Evolutionary conservation across 1,140 invertebrate species (phyloP).

Genomic region (Aphelinus certus): DNA sequence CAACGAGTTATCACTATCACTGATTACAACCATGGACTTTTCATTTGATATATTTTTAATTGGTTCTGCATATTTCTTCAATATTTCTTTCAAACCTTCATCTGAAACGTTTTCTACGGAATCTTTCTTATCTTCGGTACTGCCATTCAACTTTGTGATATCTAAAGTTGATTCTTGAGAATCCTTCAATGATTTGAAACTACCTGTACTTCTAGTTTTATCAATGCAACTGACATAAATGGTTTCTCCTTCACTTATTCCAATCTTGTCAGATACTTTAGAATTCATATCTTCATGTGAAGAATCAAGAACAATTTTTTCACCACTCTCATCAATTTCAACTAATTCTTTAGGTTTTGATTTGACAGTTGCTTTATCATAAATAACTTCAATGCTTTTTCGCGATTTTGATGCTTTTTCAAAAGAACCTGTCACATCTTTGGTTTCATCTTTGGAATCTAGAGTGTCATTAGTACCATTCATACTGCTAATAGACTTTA

Average conservation of each 20-base stretch:
- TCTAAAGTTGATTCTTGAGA: conserved; percentile 38
- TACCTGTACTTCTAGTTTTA: conserved; percentile 17
- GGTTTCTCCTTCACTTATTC: conserved; percentile 42
- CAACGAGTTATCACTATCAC: conserved; percentile 48
- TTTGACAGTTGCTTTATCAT: conserved; percentile 45
- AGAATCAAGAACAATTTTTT: conserved; percentile 51
- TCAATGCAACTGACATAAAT: conserved; percentile 1
- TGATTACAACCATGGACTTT: conserved; percentile 25
- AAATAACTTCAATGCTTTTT: conserved; percentile 56
- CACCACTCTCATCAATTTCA: conserved; percentile 55
- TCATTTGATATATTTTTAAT: background rate
- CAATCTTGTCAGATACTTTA: conserved; percentile 36
- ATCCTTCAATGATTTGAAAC: conserved; percentile 38
- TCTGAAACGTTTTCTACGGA: conserved; percentile 27
- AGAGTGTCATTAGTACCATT: background rate
- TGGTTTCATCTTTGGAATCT: conserved; percentile 6
- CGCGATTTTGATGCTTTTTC: conserved; percentile 39
- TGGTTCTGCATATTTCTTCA: background rate
- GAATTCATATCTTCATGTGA: conserved; percentile 45
- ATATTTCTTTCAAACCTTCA: conserved; percentile 1
- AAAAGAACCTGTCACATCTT: background rate
- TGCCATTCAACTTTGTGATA: conserved; percentile 27
- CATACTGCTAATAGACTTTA: background rate
- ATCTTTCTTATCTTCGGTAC: background rate
- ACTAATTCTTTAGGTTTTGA: conserved; percentile 50